These are phyloP conservation scores for Galagoides demidoff DNA, from an alignment of 2,797 vertebrate species.

Conservation along the genomic window DNA sequence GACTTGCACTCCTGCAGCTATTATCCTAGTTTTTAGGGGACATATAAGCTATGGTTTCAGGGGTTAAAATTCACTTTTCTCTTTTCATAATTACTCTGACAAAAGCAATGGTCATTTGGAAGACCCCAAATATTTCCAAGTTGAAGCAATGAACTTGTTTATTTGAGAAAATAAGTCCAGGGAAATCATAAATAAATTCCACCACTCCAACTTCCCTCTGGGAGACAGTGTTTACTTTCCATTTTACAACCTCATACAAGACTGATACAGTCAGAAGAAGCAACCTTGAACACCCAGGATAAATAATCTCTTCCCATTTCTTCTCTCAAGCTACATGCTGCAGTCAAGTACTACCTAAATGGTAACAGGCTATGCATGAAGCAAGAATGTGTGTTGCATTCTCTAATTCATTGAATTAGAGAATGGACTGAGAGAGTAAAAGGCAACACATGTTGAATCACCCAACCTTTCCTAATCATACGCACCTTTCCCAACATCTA, in stretches of 20 bases:
- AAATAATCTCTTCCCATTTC: background rate
- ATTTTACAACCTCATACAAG: constrained; percentile 6
- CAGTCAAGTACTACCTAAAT: background rate
- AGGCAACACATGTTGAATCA: background rate
- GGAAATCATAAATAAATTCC: background rate
- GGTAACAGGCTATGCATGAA: background rate
- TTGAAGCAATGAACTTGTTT: background rate
- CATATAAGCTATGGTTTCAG: background rate
- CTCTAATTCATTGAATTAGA: too few relatives aligned
- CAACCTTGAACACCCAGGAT: background rate
- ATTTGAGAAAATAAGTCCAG: background rate
- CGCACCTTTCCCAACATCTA: background rate
- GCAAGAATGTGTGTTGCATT: background rate
- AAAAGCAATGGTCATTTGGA: background rate
- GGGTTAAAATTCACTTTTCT: constrained; percentile 1
- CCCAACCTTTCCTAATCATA: background rate
- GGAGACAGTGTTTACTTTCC: constrained; percentile 29
- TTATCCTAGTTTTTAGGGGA: background rate
- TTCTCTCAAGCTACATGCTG: background rate
- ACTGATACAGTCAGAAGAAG: background rate
- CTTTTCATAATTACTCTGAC: constrained; percentile 34
- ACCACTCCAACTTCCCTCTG: background rate
- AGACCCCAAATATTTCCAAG: background rate
- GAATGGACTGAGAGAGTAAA: background rate
- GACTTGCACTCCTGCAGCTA: background rate